Conservation (phyloP, 92 coral and sea anemone genomes). For the Palythoa caribaeorum region DNA sequence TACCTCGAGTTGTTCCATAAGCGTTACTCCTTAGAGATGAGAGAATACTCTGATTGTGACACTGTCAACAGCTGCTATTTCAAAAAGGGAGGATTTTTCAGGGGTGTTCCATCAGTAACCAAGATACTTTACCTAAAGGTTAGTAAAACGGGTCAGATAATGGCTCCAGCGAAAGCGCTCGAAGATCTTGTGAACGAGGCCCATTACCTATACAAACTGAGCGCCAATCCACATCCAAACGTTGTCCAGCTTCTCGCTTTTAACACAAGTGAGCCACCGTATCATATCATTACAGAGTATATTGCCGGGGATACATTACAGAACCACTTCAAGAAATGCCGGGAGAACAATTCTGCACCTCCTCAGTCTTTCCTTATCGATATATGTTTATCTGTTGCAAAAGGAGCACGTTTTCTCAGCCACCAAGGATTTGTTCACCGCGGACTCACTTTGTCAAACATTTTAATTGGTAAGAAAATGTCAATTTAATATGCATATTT, state of each 20-base stretch:
- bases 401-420: not conserved
- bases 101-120: constrained; percentile 1
- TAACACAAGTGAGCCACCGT: too few relatives aligned
- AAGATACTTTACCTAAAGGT: constrained; percentile 10
- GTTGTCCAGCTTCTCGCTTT: too few relatives aligned
- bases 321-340: too few relatives aligned
- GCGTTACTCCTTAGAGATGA: too few relatives aligned
- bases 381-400: not conserved
- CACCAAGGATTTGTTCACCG: constrained; percentile 12
- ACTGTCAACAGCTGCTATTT: too few relatives aligned
- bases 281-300: too few relatives aligned
- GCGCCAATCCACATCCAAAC: too few relatives aligned
- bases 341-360: too few relatives aligned
- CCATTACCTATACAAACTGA: too few relatives aligned
- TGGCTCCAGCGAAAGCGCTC: not conserved
- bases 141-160: not conserved
- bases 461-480: not conserved
- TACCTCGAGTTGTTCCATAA: not conserved
- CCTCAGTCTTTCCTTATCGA: not conserved
- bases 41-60: too few relatives aligned
- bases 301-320: too few relatives aligned
- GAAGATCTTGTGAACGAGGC: too few relatives aligned
- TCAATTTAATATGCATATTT: not conserved
- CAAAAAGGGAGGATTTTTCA: not conserved
- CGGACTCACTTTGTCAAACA: not conserved